Conservation (phyloP, 2,113 vertebrate genomes). For the Solea senegalensis region DNA sequence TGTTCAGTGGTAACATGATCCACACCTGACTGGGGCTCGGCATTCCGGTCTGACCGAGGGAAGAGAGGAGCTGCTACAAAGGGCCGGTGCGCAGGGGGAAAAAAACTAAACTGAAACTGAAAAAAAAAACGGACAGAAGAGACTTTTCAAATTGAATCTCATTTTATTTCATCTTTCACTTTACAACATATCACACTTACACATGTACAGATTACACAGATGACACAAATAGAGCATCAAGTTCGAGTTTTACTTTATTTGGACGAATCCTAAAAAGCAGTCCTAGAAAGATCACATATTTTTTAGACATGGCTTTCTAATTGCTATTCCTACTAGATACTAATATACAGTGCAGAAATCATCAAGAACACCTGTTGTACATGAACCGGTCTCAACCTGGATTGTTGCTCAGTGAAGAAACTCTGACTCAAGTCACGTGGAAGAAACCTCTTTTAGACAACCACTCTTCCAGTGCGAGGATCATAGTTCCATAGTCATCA, state of each 20-base stretch:
- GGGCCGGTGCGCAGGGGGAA: slow-evolving; percentile 3
- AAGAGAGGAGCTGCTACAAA: slow-evolving; percentile 60
- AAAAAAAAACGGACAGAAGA: slow-evolving; percentile 28
- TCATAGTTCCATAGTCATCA: slow-evolving; percentile 77
- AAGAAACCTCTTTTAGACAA: slow-evolving; percentile 70
- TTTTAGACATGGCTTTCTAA: slow-evolving; percentile 2
- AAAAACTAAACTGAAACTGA: background rate
- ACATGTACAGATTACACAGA: slow-evolving; percentile 6
- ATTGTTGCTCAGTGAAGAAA: slow-evolving; percentile 66
- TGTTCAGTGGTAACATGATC: slow-evolving; percentile 84
- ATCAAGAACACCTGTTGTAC: background rate
- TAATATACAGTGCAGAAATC: background rate
- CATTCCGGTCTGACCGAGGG: slow-evolving; percentile 73
- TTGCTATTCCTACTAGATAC: slow-evolving; percentile 19
- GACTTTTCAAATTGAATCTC: slow-evolving; percentile 9
- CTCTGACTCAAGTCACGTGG: slow-evolving; percentile 83
- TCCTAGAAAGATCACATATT: slow-evolving; percentile 25
- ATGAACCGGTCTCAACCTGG: background rate
- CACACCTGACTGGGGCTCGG: slow-evolving; percentile 73
- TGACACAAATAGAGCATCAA: slow-evolving; percentile 8
- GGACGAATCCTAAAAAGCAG: slow-evolving; percentile 28
- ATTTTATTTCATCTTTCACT: slow-evolving; percentile 57
- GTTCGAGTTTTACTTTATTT: slow-evolving; percentile 24
- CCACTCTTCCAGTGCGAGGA: slow-evolving; percentile 80
- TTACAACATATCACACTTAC: slow-evolving; percentile 16